These are phyloP conservation scores for Cottoperca gobio DNA, from an alignment of 2,797 vertebrate species.

Conservation along the genomic window DNA sequence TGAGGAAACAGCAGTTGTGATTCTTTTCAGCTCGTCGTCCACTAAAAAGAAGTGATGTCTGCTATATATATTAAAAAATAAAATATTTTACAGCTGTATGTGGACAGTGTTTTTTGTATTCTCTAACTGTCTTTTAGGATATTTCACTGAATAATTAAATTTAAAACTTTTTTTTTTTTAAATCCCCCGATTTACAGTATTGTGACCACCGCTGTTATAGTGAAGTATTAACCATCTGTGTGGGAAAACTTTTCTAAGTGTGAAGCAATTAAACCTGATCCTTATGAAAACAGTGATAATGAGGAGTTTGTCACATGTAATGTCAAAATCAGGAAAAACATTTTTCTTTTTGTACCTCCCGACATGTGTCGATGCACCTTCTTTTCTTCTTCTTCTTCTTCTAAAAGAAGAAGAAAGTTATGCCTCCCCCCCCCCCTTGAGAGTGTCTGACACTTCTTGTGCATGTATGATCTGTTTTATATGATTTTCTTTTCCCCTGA, in stretches of 20 bases:
- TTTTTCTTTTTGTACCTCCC: constrained; percentile 7
- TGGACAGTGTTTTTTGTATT: not conserved
- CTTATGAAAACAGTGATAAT: constrained; percentile 65
- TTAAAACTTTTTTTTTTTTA: not conserved
- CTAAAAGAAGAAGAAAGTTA: no score
- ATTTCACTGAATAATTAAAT: constrained; percentile 13
- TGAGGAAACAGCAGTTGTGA: constrained; percentile 1
- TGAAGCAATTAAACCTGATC: constrained; percentile 67
- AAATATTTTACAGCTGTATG: not conserved
- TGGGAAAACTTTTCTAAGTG: constrained; percentile 57
- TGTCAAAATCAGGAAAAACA: constrained; percentile 32
- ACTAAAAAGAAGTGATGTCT: not conserved
- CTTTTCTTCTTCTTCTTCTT: no score
- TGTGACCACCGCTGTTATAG: constrained; percentile 21
- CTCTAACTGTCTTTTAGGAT: not conserved
- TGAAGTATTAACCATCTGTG: constrained; percentile 69
- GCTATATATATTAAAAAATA: not conserved
- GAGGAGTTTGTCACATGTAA: constrained; percentile 53
- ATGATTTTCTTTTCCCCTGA: constrained; percentile 19
- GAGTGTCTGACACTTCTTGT: constrained; percentile 6
- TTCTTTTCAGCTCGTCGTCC: constrained; percentile 3
- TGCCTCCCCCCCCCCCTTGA: not conserved
- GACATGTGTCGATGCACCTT: not conserved
- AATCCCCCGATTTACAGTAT: no score
- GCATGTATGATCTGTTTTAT: not conserved